phyloP scores from a whole-genome alignment of 2,113 vertebrate species.

The Trachemys scripta region DNA sequence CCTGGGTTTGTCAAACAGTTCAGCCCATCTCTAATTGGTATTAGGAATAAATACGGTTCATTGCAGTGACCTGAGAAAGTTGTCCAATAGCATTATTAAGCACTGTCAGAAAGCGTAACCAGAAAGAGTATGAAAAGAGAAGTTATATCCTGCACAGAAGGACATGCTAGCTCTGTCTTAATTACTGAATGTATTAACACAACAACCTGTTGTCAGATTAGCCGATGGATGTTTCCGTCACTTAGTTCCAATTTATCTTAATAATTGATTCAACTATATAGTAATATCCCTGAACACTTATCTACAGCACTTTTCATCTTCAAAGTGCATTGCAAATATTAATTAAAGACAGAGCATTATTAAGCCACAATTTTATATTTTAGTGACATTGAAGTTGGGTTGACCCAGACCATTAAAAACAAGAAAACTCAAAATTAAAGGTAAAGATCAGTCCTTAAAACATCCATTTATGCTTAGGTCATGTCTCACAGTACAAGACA shows the following conservation, averaged over 20 bases:
- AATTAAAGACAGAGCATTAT: neutral
- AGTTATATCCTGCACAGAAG: fast-evolving
- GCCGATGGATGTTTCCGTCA: neutral
- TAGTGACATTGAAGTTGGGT: neutral
- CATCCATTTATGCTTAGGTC: neutral
- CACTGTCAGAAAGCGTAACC: neutral
- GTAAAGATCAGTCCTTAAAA: neutral
- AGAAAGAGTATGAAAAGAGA: neutral
- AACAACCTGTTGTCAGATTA: neutral
- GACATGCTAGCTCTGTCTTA: fast-evolving
- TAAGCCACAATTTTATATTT: neutral
- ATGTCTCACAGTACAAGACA: neutral
- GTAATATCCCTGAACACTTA: neutral
- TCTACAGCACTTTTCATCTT: neutral
- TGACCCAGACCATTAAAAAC: neutral
- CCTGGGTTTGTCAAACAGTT: neutral
- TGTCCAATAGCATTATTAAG: neutral
- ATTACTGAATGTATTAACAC: neutral
- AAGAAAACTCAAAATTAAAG: neutral
- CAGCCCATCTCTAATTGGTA: neutral
- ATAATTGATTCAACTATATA: neutral
- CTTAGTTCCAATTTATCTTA: neutral
- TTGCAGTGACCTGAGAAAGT: fast-evolving
- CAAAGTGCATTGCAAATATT: neutral
- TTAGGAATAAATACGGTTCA: neutral